These are phyloP conservation scores for Acanthis flammea DNA, from an alignment of 2,797 vertebrate species.

Conservation along the genomic window DNA sequence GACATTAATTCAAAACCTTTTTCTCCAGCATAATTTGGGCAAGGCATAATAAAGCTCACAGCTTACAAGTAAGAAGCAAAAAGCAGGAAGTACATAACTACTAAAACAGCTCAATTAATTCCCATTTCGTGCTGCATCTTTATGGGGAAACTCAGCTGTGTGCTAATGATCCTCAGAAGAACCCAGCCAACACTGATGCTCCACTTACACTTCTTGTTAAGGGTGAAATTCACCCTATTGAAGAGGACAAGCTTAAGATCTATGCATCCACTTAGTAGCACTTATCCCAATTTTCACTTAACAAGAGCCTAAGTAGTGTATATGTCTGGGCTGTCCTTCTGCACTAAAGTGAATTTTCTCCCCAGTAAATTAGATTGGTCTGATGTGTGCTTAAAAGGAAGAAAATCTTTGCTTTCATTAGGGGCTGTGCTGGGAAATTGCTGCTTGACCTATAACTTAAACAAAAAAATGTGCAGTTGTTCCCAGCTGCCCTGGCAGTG, in stretches of 20 bases:
- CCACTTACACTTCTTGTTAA: conserved; percentile 32
- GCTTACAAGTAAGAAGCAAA: conserved; percentile 7
- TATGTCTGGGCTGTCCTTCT: conserved; percentile 50
- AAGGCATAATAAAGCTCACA: neutral
- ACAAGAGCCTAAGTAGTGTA: conserved; percentile 57
- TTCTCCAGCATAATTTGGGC: neutral
- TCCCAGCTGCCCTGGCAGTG: neutral
- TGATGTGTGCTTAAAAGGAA: conserved; percentile 56
- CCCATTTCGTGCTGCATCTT: conserved; percentile 23
- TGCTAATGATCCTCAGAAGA: conserved; percentile 41
- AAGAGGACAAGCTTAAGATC: conserved; percentile 62
- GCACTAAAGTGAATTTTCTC: conserved; percentile 63
- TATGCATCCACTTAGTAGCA: conserved; percentile 63
- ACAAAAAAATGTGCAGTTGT: conserved; percentile 17
- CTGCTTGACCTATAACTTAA: conserved; percentile 50
- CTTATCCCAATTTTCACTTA: conserved; percentile 68
- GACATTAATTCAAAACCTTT: neutral
- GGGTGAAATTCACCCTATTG: conserved; percentile 48
- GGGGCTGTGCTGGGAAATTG: conserved; percentile 36
- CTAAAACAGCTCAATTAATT: conserved; percentile 39
- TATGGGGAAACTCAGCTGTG: conserved; percentile 23
- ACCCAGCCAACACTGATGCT: conserved; percentile 15
- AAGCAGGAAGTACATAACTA: conserved; percentile 9
- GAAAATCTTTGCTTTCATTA: conserved; percentile 55
- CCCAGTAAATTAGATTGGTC: conserved; percentile 60